Conservation (phyloP, 1,140 invertebrate genomes). For the Heterodera schachtii region DNA sequence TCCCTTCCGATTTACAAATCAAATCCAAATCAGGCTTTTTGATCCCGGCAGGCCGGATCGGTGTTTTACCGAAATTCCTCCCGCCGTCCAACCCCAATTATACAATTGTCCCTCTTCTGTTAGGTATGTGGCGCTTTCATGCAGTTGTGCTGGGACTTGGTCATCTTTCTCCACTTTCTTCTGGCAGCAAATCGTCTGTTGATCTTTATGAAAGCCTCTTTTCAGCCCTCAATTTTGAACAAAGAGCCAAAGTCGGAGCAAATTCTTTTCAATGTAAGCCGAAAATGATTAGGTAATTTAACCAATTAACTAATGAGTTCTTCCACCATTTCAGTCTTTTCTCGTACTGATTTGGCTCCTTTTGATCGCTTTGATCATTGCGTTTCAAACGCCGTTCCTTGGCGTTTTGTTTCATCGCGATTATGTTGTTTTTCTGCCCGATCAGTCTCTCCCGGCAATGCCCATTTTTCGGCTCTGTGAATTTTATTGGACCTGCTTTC, state of each 20-base stretch:
- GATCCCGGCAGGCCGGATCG: too few relatives aligned
- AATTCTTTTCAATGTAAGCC: not conserved
- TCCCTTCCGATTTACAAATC: too few relatives aligned
- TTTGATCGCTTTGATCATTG: not conserved
- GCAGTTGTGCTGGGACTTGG: conserved; percentile 6
- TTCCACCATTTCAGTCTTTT: not conserved
- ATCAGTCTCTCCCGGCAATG: not conserved
- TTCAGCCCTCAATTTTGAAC: not conserved
- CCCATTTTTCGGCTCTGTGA: not conserved
- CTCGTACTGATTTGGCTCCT: not conserved
- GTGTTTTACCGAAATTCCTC: too few relatives aligned
- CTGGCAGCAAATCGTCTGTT: not conserved
- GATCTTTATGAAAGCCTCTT: not conserved
- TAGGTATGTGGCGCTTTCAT: not conserved
- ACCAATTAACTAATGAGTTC: not conserved
- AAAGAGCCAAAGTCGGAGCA: conserved; percentile 1
- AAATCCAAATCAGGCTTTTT: too few relatives aligned
- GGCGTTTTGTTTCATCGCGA: not conserved
- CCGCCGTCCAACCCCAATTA: too few relatives aligned
- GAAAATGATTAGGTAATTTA: not conserved
- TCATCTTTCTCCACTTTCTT: not conserved
- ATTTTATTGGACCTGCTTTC: not conserved
- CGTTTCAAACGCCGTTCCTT: not conserved
- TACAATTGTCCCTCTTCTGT: not conserved
- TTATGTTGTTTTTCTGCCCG: not conserved